These are phyloP conservation scores for Epizoanthus scotinus DNA, from an alignment of 92 coral and sea anemone genomes.

Conservation along the genomic window DNA sequence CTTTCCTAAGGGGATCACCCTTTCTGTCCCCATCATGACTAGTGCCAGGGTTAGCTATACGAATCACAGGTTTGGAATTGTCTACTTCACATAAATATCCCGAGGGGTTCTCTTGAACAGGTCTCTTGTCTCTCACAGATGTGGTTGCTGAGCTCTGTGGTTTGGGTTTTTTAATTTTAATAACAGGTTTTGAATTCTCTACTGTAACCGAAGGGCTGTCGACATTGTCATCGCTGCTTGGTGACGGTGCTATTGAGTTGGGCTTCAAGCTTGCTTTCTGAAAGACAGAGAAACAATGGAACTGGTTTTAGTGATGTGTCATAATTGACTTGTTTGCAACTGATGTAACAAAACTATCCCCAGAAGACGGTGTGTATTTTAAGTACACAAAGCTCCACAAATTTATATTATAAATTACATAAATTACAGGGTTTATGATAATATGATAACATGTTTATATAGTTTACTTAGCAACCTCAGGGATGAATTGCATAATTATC, in stretches of 20 bases:
- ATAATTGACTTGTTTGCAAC: too few species aligned
- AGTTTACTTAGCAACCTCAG: too few species aligned
- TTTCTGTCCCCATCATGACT: slow-evolving; percentile 42
- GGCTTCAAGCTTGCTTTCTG: slow-evolving; percentile 64
- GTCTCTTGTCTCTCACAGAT: slow-evolving; percentile 43
- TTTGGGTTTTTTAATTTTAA: slow-evolving; percentile 84
- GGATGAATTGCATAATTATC: too few species aligned
- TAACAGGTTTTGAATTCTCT: slow-evolving; percentile 72
- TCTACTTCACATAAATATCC: slow-evolving; percentile 72
- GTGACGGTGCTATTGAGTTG: slow-evolving; percentile 73
- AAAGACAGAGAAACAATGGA: background rate
- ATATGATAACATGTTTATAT: too few species aligned
- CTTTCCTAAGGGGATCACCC: slow-evolving; percentile 53
- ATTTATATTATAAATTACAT: too few species aligned
- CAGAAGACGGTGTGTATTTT: too few species aligned
- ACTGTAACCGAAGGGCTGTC: slow-evolving; percentile 51
- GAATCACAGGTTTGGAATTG: slow-evolving; percentile 69
- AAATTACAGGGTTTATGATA: too few species aligned
- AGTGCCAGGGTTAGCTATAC: slow-evolving; percentile 64
- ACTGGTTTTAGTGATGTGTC: background rate
- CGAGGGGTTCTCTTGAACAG: slow-evolving; percentile 40
- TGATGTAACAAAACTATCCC: too few species aligned
- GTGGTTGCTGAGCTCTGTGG: slow-evolving; percentile 48
- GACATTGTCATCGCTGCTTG: slow-evolving; percentile 58
- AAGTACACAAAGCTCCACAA: too few species aligned